These are phyloP conservation scores for Hydropotes inermis DNA, from an alignment of 2,113 vertebrate genomes.

Conservation along the genomic window DNA sequence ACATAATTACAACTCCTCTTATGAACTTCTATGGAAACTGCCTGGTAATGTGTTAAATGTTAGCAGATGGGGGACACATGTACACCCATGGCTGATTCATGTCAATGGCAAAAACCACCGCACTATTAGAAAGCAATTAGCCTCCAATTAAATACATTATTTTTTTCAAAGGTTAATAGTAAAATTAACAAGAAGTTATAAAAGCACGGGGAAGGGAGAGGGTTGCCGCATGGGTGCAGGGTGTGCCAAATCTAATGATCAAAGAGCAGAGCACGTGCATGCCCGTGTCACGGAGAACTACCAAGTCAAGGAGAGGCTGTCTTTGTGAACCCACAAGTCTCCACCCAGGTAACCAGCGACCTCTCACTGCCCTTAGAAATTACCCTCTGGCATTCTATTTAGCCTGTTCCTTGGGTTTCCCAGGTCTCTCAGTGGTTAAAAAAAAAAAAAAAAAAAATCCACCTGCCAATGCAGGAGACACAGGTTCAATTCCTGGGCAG, in stretches of 20 bases:
- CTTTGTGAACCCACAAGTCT: too few species aligned
- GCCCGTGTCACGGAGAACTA: neutral
- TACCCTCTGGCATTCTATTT: too few species aligned
- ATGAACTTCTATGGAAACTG: neutral
- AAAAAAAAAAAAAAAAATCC: too few species aligned
- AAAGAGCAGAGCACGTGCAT: neutral
- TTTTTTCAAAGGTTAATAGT: neutral
- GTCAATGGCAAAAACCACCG: too few species aligned
- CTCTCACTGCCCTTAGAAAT: neutral
- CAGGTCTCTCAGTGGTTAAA: too few species aligned
- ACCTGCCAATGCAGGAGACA: too few species aligned
- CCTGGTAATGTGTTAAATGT: neutral
- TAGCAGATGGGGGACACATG: neutral
- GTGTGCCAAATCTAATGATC: neutral
- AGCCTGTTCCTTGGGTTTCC: neutral
- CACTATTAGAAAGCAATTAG: too few species aligned
- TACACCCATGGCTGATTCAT: too few species aligned
- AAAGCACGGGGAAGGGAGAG: neutral
- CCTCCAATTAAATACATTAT: too few species aligned
- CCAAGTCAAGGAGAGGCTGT: neutral
- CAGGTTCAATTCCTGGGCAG: fast-evolving
- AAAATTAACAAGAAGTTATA: neutral
- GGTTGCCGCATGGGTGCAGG: neutral
- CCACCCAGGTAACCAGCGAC: neutral
- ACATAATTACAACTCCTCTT: neutral